phyloP scores from a whole-genome alignment of 2,888 invertebrate genomes.

The Zygaena filipendulae region DNA sequence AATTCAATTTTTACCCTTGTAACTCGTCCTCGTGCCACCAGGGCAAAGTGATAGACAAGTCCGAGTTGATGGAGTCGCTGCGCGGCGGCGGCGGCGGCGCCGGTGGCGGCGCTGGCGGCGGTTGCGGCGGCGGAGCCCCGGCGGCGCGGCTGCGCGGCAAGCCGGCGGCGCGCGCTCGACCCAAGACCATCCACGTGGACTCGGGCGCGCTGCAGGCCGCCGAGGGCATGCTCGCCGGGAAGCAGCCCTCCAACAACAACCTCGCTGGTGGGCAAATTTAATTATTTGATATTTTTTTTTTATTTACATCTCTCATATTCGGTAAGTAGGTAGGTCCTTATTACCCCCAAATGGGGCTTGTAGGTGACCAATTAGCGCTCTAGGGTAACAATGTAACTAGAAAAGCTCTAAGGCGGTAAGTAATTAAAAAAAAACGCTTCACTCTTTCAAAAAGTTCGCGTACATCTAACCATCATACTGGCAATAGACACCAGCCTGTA shows the following conservation, averaged over 20 bases:
- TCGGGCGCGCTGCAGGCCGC: conserved; percentile 81
- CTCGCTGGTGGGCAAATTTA: conserved; percentile 82
- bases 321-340: no score
- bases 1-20: background rate
- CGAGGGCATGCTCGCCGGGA: conserved; percentile 78
- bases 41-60: conserved; percentile 84
- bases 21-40: no score
- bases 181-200: conserved; percentile 92
- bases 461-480: no score
- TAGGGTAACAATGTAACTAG: no score
- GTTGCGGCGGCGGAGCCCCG: no score
- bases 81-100: conserved; percentile 10
- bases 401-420: no score
- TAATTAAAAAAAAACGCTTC: no score
- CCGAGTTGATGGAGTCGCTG: conserved; percentile 50
- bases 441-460: no score
- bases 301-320: conserved; percentile 3
- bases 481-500: no score
- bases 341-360: no score
- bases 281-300: no score
- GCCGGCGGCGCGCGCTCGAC: conserved; percentile 76
- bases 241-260: conserved; percentile 85
- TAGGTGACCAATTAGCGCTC: no score
- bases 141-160: conserved; percentile 48
- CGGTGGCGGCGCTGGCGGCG: conserved; percentile 66